Conservation (phyloP, 2,797 vertebrate species). For the Poecile montanus region DNA sequence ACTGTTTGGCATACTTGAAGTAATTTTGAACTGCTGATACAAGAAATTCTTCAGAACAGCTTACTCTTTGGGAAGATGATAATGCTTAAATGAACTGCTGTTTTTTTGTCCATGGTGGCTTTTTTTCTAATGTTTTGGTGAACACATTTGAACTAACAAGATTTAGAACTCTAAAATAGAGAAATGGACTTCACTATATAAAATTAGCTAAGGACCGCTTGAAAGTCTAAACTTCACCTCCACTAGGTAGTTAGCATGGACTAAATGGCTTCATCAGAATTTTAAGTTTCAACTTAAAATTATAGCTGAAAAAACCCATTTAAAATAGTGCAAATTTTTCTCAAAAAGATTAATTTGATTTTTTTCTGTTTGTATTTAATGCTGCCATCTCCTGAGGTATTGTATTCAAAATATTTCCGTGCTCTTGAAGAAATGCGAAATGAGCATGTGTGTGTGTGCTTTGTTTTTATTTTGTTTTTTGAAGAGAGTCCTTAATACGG, state of each 20-base stretch:
- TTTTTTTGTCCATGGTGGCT: not conserved
- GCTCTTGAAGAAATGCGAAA: slow-evolving; percentile 38
- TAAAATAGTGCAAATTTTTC: not conserved
- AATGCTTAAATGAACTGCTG: not conserved
- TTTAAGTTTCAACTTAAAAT: not conserved
- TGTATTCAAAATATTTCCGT: not conserved
- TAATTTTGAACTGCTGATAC: not conserved
- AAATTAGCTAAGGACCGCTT: not conserved
- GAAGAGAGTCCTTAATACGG: slow-evolving; percentile 93
- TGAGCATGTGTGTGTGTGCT: not conserved
- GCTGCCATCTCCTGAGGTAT: not conserved
- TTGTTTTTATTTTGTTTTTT: slow-evolving; percentile 28
- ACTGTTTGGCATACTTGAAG: not conserved
- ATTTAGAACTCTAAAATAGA: not conserved
- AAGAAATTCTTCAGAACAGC: not conserved
- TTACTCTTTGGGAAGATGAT: not conserved
- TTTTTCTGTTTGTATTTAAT: not conserved
- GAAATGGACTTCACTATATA: not conserved
- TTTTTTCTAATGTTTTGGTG: not conserved
- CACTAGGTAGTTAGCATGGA: not conserved
- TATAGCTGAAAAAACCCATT: not conserved
- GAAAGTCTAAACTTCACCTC: not conserved
- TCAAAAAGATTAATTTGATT: not conserved
- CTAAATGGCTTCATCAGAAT: not conserved
- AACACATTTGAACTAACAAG: not conserved